A percentile compares a stretch with the other conserved stretches of the same genome.
These are phyloP conservation scores for Odontophorus gujanensis DNA, from an alignment of 2,113 vertebrate species.

Conservation along the genomic window DNA sequence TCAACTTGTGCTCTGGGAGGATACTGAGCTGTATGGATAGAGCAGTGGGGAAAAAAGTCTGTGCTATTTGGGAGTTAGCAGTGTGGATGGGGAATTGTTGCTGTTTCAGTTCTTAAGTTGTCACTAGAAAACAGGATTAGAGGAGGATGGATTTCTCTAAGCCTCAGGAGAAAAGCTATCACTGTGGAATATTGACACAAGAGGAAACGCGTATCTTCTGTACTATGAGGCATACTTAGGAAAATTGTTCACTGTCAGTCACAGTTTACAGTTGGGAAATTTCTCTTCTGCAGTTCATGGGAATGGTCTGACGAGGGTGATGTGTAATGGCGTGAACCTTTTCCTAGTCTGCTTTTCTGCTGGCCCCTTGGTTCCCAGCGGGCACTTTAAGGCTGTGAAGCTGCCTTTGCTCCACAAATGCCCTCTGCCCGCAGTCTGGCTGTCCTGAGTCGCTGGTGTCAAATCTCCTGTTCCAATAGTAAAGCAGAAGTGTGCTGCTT, in stretches of 20 bases:
- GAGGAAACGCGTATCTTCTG: background rate
- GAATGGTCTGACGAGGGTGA: background rate
- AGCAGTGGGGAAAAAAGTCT: background rate
- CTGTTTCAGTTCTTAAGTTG: conserved; percentile 40
- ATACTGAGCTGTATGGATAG: accelerated
- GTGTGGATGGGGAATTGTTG: conserved; percentile 1
- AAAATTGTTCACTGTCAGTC: background rate
- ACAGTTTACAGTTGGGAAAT: background rate
- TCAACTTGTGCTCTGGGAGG: accelerated
- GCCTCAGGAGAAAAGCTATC: background rate
- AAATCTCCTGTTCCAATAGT: background rate
- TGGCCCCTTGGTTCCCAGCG: background rate
- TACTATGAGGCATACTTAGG: conserved; percentile 7
- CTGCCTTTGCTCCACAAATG: background rate
- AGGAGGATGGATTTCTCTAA: conserved; percentile 41
- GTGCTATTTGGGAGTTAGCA: conserved; percentile 50
- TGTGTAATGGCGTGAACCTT: background rate
- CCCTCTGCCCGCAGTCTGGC: accelerated
- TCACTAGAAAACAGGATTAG: conserved; percentile 59
- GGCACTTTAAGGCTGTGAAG: background rate
- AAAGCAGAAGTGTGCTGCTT: background rate
- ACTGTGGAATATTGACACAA: background rate
- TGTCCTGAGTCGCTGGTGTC: background rate
- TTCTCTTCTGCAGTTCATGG: background rate
- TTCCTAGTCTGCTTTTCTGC: background rate